phyloP scores from a whole-genome alignment of 2,888 invertebrate genomes.

The Octodonta nipae region DNA sequence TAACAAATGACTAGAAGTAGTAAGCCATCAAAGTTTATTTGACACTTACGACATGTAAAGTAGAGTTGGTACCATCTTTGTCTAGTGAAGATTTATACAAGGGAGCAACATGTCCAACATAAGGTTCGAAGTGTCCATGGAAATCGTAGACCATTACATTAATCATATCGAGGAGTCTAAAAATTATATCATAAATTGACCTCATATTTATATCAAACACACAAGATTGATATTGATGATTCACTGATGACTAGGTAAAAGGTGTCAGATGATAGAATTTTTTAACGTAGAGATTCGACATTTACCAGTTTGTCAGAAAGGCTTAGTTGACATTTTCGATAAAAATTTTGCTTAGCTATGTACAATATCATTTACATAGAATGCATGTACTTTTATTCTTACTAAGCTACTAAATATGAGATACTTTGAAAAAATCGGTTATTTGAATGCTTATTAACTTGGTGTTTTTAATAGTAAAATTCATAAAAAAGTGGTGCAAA shows the following conservation, averaged over 20 bases:
- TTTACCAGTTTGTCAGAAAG: too few species aligned
- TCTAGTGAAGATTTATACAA: conserved; percentile 40
- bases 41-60: conserved; percentile 12
- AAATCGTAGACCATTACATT: conserved; percentile 39
- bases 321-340: background rate
- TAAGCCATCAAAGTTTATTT: background rate
- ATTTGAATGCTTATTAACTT: too few species aligned
- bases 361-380: background rate
- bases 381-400: too few species aligned
- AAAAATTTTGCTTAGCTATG: background rate
- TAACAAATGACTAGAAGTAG: background rate
- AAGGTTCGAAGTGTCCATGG: conserved; percentile 51
- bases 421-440: too few species aligned
- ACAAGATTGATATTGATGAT: too few species aligned
- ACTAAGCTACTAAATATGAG: too few species aligned
- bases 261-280: too few species aligned
- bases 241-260: too few species aligned
- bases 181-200: conserved; percentile 3
- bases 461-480: too few species aligned
- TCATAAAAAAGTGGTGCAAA: too few species aligned
- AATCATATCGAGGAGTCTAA: conserved; percentile 33
- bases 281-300: too few species aligned
- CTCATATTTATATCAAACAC: background rate
- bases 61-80: conserved; percentile 7
- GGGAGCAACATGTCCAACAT: conserved; percentile 53